phyloP scores from a whole-genome alignment of 2,113 vertebrate species.

The Periophthalmodon schlosseri region DNA sequence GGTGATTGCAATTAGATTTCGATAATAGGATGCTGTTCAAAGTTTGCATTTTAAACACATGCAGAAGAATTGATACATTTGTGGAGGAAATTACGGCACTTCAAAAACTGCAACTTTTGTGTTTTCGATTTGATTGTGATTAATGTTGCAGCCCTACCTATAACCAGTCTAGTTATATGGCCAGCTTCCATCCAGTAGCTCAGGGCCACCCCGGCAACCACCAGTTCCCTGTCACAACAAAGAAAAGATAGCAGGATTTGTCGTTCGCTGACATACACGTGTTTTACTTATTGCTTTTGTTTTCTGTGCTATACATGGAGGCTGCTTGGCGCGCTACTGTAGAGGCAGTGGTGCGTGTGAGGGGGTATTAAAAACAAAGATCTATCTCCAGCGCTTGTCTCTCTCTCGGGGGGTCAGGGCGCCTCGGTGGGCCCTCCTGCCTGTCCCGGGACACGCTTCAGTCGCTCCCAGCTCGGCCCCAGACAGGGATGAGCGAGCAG shows the following conservation, averaged over 20 bases:
- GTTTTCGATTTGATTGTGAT: too few relatives aligned
- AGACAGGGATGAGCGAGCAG: slow-evolving; percentile 44
- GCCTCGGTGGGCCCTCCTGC: slow-evolving; percentile 60
- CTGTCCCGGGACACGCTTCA: slow-evolving; percentile 56
- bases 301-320: slow-evolving; percentile 44
- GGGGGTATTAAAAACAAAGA: slow-evolving; percentile 73
- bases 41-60: too few relatives aligned
- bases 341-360: slow-evolving; percentile 55
- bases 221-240: slow-evolving; percentile 19
- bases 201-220: not conserved
- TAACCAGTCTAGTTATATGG: slow-evolving; percentile 18
- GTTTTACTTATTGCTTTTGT: slow-evolving; percentile 15
- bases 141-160: not conserved
- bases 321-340: slow-evolving; percentile 44
- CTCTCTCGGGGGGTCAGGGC: slow-evolving; percentile 66
- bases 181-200: slow-evolving; percentile 11
- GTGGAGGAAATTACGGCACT: too few relatives aligned
- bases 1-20: too few relatives aligned
- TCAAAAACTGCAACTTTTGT: too few relatives aligned
- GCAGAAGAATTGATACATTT: too few relatives aligned
- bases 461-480: slow-evolving; percentile 50
- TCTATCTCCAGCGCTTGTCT: slow-evolving; percentile 64
- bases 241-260: slow-evolving; percentile 18
- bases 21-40: too few relatives aligned
- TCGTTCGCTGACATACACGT: slow-evolving; percentile 32